Percentiles rank a stretch among this genome's conserved stretches.
Conservation (phyloP, 2,113 vertebrate genomes). For the Lasiurus cinereus region DNA sequence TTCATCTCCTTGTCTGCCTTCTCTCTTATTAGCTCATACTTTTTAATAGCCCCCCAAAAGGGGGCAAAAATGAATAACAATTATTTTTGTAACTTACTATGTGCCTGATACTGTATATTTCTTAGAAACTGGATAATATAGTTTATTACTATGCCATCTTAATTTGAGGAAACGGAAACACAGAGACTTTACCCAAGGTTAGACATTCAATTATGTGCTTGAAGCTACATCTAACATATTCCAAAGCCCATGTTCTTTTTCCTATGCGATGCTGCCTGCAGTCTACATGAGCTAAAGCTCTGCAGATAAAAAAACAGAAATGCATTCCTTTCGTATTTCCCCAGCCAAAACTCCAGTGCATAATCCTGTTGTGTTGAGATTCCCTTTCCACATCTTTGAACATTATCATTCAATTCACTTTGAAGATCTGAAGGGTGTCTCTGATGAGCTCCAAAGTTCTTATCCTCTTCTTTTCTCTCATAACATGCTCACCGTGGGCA, state of each 20-base stretch:
- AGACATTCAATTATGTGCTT: neutral
- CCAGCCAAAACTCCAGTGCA: neutral
- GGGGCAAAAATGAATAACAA: neutral
- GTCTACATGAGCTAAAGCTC: neutral
- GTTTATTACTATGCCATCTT: neutral
- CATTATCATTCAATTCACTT: slow-evolving; percentile 1
- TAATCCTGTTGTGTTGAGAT: neutral
- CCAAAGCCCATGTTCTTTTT: neutral
- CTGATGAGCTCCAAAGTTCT: neutral
- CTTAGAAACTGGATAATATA: neutral
- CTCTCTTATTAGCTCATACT: neutral
- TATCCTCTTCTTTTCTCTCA: neutral
- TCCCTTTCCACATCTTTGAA: neutral
- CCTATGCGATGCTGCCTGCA: neutral
- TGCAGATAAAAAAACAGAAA: neutral
- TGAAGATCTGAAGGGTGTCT: slow-evolving; percentile 10
- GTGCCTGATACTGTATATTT: neutral
- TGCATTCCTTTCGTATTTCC: neutral
- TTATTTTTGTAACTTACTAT: neutral
- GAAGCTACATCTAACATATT: neutral
- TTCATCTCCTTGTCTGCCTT: neutral
- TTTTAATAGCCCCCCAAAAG: neutral
- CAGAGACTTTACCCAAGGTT: neutral
- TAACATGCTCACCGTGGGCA: neutral
- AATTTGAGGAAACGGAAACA: neutral